These are phyloP conservation scores for Aeoliscus strigatus DNA, from an alignment of 2,797 vertebrate species.

Conservation along the genomic window DNA sequence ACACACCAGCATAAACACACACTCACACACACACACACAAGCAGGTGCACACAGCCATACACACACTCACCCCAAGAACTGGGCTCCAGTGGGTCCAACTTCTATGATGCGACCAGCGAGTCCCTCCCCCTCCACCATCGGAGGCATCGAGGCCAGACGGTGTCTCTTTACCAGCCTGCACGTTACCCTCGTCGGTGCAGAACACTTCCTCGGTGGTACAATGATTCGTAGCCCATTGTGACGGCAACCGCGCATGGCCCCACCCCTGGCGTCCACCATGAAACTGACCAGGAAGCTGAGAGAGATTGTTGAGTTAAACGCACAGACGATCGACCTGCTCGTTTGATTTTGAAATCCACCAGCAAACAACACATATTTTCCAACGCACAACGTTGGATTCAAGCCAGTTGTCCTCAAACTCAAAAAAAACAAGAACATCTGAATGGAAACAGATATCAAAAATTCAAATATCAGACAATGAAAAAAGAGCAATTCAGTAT, in stretches of 20 bases:
- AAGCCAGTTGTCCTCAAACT: no score
- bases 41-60: conserved; percentile 8
- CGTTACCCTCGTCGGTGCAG: conserved; percentile 94
- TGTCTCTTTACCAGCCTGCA: conserved; percentile 97
- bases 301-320: no score
- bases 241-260: conserved; percentile 96
- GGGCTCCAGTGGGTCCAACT: conserved; percentile 94
- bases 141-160: conserved; percentile 93
- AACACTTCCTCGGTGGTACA: conserved; percentile 96
- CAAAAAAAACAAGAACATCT: no score
- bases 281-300: conserved; percentile 98
- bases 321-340: no score
- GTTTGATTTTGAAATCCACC: no score
- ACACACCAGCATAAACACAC: conserved; percentile 45
- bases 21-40: conserved; percentile 18
- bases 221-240: conserved; percentile 98
- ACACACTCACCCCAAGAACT: conserved; percentile 90
- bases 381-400: no score
- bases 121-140: conserved; percentile 99
- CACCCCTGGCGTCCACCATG: conserved; percentile 97
- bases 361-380: no score
- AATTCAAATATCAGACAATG: no score
- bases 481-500: no score
- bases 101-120: conserved; percentile 95
- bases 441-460: no score